Evolutionary conservation across 2,888 invertebrate species (phyloP), one percentile per base, ranked within the genome.

Genomic region (Tubulanus polymorphus): DNA sequence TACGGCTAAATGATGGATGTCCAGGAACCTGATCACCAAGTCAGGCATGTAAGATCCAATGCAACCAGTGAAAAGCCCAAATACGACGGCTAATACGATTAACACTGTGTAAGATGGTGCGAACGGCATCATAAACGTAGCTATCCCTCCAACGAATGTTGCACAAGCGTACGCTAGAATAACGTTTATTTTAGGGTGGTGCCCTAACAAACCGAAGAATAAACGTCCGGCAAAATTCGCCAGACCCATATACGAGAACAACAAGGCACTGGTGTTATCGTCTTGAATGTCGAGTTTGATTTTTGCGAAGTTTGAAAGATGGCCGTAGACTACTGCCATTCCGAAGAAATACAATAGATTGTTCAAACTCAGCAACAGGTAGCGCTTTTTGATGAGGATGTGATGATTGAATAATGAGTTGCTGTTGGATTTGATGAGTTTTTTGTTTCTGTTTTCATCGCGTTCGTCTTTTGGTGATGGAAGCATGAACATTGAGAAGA

Each of bases 331-430:
- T 1, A 69, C 61, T 5, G 66, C 67, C 18, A 67, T 59, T 1
- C 68, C 69, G 48, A 67, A 66, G 23, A 62, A 62, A 41, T 64
- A 59, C 23, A 70, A 48, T 27, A 69, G 59, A 52, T 64, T 66
- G 53, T 68, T 67, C 2, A 64, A 20, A 45, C 64, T 65, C 12
- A 66, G 26, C 53, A 61, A 51, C 6, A 64, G 45, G 35, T 64
- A 68, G 2, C 62, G 61, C 50, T 61, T 62, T 50, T 64, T 66
- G 2, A 64, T 32, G 15, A 20, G 23, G 41, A 20, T 41, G 6
- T 5, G 18, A 15, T 20, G 23, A 41, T 20, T 8, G 41, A 23
- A 5, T 8, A 5, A 15, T n/a, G n/a, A n/a, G n/a, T n/a, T n/a
- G n/a, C n/a, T n/a, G n/a, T n/a, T n/a, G n/a, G n/a, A n/a, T n/a